A percentile compares a stretch with the other conserved stretches of the same genome.
These are phyloP conservation scores for Blennius ocellaris DNA, from an alignment of 2,113 vertebrate species.

Conservation along the genomic window DNA sequence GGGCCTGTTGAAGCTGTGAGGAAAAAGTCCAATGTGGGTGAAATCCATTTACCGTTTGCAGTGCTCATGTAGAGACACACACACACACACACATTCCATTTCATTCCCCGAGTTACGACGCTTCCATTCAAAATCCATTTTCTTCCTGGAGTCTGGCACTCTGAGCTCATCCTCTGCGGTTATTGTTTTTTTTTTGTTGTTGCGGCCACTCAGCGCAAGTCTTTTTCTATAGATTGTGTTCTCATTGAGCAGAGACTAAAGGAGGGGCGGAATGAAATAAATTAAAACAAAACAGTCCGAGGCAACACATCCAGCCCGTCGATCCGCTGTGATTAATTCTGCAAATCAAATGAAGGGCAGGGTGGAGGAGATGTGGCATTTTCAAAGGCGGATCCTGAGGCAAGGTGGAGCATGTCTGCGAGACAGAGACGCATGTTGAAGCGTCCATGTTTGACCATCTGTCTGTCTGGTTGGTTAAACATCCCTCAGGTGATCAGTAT, in stretches of 20 bases:
- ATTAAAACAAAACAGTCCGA: neutral
- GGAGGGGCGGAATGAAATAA: no score
- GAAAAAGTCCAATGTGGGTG: no score
- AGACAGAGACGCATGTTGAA: neutral
- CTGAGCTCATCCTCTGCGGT: constrained; percentile 13
- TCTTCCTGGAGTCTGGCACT: constrained; percentile 7
- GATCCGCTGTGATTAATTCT: constrained; percentile 11
- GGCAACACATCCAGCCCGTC: neutral
- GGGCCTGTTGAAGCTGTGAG: no score
- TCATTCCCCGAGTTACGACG: neutral
- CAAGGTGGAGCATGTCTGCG: neutral
- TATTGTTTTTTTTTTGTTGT: constrained; percentile 12
- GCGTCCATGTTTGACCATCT: neutral
- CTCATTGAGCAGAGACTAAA: neutral
- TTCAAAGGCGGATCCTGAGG: neutral
- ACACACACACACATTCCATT: constrained; percentile 33
- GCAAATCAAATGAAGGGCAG: constrained; percentile 15
- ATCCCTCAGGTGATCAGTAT: neutral
- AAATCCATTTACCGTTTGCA: no score
- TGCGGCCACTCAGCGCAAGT: neutral
- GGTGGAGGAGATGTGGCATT: constrained; percentile 20
- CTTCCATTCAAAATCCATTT: constrained; percentile 9
- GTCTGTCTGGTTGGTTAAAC: neutral
- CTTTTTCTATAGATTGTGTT: neutral
- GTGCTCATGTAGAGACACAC: neutral